A percentile compares a stretch with the other conserved stretches of the same genome.
These are phyloP conservation scores for Thereuonema tuberculata DNA, from an alignment of 1,140 invertebrate species.

Conservation along the genomic window DNA sequence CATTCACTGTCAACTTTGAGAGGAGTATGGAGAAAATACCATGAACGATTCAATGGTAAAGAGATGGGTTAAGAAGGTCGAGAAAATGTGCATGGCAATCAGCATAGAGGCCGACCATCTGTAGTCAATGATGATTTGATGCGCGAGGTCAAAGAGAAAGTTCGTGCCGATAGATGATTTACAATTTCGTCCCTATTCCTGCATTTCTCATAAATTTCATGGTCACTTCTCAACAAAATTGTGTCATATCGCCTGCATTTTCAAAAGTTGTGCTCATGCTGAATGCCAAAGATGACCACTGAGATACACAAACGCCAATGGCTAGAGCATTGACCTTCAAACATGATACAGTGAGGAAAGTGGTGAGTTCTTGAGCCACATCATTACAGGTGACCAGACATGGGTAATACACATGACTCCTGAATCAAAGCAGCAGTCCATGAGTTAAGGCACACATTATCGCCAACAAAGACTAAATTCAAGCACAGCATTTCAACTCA, in stretches of 20 bases:
- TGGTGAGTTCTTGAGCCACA: too few relatives aligned
- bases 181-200: not conserved
- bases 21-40: not conserved
- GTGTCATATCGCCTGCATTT: not conserved
- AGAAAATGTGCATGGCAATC: too few relatives aligned
- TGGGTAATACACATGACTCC: too few relatives aligned
- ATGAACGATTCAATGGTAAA: not conserved
- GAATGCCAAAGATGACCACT: not conserved
- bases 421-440: too few relatives aligned
- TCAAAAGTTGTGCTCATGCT: not conserved
- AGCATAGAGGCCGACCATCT: not conserved
- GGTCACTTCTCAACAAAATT: not conserved
- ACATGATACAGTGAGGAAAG: too few relatives aligned
- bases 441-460: too few relatives aligned
- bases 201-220: not conserved
- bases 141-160: not conserved
- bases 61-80: too few relatives aligned
- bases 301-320: too few relatives aligned
- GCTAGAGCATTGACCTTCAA: too few relatives aligned
- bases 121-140: not conserved
- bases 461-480: too few relatives aligned
- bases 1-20: not conserved
- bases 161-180: not conserved
- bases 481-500: too few relatives aligned
- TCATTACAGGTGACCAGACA: too few relatives aligned